Conservation (phyloP, 2,797 vertebrate species). For the Schizopygopsis pylzovi region DNA sequence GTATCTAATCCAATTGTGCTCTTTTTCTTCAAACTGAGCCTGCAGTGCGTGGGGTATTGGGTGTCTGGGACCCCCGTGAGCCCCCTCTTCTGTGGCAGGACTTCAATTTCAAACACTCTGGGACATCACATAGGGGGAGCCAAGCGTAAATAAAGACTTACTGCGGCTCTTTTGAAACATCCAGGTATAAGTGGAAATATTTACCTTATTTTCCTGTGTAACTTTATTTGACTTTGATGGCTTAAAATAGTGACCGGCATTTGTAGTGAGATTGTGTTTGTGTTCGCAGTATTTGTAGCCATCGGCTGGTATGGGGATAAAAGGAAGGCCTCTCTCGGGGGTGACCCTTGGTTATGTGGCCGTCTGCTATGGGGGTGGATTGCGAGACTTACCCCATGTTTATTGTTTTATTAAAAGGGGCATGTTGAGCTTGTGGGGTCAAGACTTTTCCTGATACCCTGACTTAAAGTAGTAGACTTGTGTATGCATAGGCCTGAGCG, state of each 20-base stretch:
- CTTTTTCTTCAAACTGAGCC: constrained; percentile 81
- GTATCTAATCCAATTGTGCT: constrained; percentile 91
- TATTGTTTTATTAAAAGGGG: constrained; percentile 81
- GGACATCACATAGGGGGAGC: constrained; percentile 78
- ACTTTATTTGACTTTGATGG: constrained; percentile 34
- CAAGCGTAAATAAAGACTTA: constrained; percentile 75
- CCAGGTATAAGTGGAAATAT: constrained; percentile 37
- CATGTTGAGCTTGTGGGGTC: constrained; percentile 76
- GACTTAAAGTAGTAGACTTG: constrained; percentile 61
- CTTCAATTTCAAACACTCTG: constrained; percentile 82
- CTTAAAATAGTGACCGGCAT: constrained; percentile 36
- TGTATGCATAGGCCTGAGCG: constrained; percentile 62
- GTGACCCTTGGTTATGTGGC: constrained; percentile 57
- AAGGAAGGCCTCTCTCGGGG: constrained; percentile 58
- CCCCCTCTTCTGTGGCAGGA: constrained; percentile 71
- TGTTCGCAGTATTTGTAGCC: constrained; percentile 39
- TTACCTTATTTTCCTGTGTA: constrained; percentile 14
- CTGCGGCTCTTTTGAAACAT: constrained; percentile 61
- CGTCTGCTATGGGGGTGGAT: constrained; percentile 38
- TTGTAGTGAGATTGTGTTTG: constrained; percentile 32
- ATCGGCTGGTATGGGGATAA: constrained; percentile 54
- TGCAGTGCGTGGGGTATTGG: constrained; percentile 82
- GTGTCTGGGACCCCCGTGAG: constrained; percentile 77
- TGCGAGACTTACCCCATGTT: constrained; percentile 67
- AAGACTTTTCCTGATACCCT: constrained; percentile 74